Conservation (phyloP, 2,888 invertebrate species). For the Argyresthia goedartella region DNA sequence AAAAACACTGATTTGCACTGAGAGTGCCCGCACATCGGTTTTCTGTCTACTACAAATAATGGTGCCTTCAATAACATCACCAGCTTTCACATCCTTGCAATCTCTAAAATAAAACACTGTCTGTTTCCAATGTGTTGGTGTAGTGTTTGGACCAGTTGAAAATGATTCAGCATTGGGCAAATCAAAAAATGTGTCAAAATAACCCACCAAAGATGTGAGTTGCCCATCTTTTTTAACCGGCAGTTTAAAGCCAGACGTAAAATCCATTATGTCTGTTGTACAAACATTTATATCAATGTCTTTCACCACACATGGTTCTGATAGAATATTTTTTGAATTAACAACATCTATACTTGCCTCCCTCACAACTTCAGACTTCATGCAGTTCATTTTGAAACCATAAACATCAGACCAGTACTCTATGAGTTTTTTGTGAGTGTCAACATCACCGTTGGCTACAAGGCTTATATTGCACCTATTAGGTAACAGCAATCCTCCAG, state of each 20-base stretch:
- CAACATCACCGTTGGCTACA: constrained; percentile 83
- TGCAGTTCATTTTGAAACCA: constrained; percentile 93
- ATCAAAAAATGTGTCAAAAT: constrained; percentile 92
- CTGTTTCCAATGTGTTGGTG: constrained; percentile 95
- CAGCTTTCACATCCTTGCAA: constrained; percentile 77
- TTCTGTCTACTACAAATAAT: constrained; percentile 81
- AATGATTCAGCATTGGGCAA: constrained; percentile 76
- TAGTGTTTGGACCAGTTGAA: constrained; percentile 82
- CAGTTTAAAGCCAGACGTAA: constrained; percentile 78
- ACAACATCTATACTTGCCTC: constrained; percentile 75
- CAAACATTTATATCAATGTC: constrained; percentile 84
- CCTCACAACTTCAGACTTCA: constrained; percentile 85
- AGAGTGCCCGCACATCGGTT: constrained; percentile 81
- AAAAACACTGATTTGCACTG: constrained; percentile 76
- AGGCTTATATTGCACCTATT: constrained; percentile 87
- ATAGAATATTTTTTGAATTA: constrained; percentile 71
- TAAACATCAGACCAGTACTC: constrained; percentile 95
- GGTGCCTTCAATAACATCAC: constrained; percentile 74
- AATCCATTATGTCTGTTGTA: constrained; percentile 78
- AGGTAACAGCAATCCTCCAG: constrained; percentile 84
- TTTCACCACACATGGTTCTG: constrained; percentile 74
- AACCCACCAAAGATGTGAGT: constrained; percentile 88
- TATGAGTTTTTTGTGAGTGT: constrained; percentile 79
- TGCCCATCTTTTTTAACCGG: constrained; percentile 73
- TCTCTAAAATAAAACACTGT: constrained; percentile 88